These are phyloP conservation scores for Cephus sareptanus DNA, from an alignment of 2,888 invertebrate species.

Conservation along the genomic window DNA sequence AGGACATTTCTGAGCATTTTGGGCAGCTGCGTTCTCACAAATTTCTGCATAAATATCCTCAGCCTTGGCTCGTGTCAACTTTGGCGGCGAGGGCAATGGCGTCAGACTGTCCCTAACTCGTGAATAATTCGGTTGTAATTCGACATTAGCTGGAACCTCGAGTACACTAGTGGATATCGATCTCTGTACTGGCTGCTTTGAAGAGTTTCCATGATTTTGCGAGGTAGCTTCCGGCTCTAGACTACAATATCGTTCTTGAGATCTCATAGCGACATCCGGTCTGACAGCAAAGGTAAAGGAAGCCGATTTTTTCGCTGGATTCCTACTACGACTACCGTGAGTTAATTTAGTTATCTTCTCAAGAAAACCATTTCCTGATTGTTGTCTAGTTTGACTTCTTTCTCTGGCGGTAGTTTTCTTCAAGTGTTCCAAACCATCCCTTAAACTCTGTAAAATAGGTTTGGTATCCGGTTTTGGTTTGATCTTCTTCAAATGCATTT, in stretches of 20 bases:
- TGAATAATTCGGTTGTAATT: conserved; percentile 60
- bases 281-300: conserved; percentile 64
- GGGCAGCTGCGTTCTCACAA: conserved; percentile 49
- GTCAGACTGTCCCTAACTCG: conserved; percentile 58
- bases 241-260: conserved; percentile 60
- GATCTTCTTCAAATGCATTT: conserved; percentile 61
- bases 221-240: conserved; percentile 58
- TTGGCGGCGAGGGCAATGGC: conserved; percentile 48
- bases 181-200: conserved; percentile 59
- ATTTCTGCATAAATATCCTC: conserved; percentile 63
- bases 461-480: conserved; percentile 59
- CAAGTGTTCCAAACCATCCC: conserved; percentile 57
- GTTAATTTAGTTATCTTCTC: conserved; percentile 60
- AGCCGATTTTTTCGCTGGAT: conserved; percentile 64
- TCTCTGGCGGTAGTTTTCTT: conserved; percentile 40
- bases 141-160: conserved; percentile 53
- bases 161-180: conserved; percentile 61
- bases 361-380: conserved; percentile 46
- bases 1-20: conserved; percentile 44
- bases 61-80: conserved; percentile 39
- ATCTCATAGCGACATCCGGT: conserved; percentile 58
- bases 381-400: conserved; percentile 31
- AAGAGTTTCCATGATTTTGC: conserved; percentile 33
- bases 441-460: conserved; percentile 58
- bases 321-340: conserved; percentile 53